Base-by-base conservation (phyloP, 2,113 vertebrate genomes). In the Condylura cristata region DNA sequence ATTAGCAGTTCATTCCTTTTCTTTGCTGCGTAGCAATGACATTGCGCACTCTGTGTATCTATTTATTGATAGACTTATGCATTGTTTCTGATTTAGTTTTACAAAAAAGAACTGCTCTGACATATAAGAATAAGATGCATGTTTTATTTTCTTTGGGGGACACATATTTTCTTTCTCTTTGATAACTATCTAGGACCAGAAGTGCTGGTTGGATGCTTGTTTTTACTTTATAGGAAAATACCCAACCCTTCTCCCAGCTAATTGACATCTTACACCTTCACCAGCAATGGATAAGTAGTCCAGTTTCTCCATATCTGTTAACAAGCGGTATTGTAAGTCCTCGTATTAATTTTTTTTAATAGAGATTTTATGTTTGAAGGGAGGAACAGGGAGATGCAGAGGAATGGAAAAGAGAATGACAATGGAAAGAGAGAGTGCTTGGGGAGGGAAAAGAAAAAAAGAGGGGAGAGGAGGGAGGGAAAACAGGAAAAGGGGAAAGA, bases 201-300 rank as follows among this genome's bases (percentile, higher is more conserved):
- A 80, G 8, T 90, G 6, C 41, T 44, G 34, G 26, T 26, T 71
- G 72, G 37, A 76, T 60, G 17, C 24, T 32, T 34, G 12, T 94
- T 92, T 88, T 74, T 89, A 89, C 39, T 70, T 81, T 71, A 20
- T 28, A 20, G 79, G 70, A 83, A 93, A 88, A 17, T 41, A 16
- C 39, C 37, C 65, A 94, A 39, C 0, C 20, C 84, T 76, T 80
- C 17, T 17, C 18, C 51, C 68, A 94, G 74, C 17, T 60, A 26
- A 12, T 34, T 75, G 70, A 24, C 34, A 34, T 86, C 92, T 93
- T 89, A 56, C 30, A 65, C 24, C 83, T 89, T 41, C 3, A 20
- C 39, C 46, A 76, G n/a, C 51, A 84, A 60, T 71, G 44, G 34
- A 6, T 44, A 34, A 82, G 74, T 65, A 37, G 66, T 39, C 14